Conservation (phyloP, 2,113 vertebrate genomes). For the Atlantisia rogersi region DNA sequence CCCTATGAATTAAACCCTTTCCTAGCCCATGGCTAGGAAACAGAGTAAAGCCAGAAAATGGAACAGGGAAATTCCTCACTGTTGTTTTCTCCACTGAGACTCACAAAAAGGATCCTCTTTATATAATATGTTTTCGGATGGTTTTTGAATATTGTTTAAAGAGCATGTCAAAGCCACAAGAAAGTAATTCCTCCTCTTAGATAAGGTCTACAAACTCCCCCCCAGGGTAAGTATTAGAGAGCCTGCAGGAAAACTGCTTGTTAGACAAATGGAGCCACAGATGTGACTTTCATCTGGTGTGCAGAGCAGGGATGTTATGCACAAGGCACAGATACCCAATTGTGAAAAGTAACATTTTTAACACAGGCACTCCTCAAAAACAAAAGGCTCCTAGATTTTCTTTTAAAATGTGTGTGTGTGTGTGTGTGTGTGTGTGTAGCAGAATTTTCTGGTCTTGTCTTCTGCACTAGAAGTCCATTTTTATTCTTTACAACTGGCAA, state of each 20-base stretch:
- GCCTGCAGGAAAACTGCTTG: slow-evolving; percentile 1
- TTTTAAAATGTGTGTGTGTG: too few species aligned
- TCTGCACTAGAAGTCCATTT: neutral
- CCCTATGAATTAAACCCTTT: slow-evolving; percentile 12
- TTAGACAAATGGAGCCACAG: slow-evolving; percentile 41
- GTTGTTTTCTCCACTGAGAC: neutral
- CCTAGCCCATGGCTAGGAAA: slow-evolving; percentile 2
- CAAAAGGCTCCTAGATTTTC: neutral
- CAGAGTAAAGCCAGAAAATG: neutral
- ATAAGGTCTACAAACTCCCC: neutral
- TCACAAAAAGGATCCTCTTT: neutral
- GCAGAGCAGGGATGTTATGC: neutral
- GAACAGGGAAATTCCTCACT: slow-evolving; percentile 1
- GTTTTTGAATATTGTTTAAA: slow-evolving; percentile 1
- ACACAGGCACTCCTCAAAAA: neutral
- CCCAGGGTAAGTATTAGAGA: neutral
- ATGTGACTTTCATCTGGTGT: slow-evolving; percentile 41
- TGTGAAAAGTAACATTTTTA: neutral
- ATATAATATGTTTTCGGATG: neutral
- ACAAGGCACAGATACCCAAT: neutral
- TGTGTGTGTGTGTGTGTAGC: too few species aligned
- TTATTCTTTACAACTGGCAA: neutral
- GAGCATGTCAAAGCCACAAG: neutral
- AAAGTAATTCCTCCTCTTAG: slow-evolving; percentile 11
- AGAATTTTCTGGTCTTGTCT: neutral